Evolutionary conservation across 2,797 vertebrate genomes (phyloP), one percentile per base, ranked within the genome.

Genomic region (Trachurus trachurus): DNA sequence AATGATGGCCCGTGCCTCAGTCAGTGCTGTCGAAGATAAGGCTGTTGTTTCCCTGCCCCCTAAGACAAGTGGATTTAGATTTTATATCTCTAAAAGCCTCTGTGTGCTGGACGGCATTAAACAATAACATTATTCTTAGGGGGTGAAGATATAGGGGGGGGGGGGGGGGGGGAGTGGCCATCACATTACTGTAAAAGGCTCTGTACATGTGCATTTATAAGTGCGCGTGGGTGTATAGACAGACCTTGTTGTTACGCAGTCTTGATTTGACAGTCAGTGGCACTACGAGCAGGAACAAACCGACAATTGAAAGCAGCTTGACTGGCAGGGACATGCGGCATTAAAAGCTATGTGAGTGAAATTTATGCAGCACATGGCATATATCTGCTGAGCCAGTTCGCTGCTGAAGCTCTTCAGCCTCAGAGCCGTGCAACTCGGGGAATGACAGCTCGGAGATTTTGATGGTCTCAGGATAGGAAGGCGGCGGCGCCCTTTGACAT

Each of bases 1-100:
- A 92, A 91, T 89, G 87, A 90, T 88, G 78, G 83, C 70, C 68
- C 77, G 67, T 77, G 76, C 49, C 52, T 87, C 76, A 22, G 80
- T 75, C 81, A 88, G 64, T n/a, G 66, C 76, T 74, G 85, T 61
- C 74, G 69, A 83, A 80, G 78, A 87, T 84, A 85, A 85, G 84
- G 47, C 37, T 74, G 73, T 63, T 22, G 52, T 89, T 84, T 74
- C 50, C 44, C 71, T 88, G 42, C 69, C 72, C 63, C 22, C 26
- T 26, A 4, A 81, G 80, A 90, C 84, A 77, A 76, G 74, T 53
- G 21, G 72, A 83, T 90, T 85, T 83, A 83, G 82, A 87, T 86
- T 71, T 69, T 66, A 80, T 87, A 76, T 82, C 80, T 80, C 40
- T 80, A 60, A 79, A 79, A 83, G 72, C 60, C 67, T 54, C 56